Base-by-base conservation (phyloP, 2,888 invertebrate genomes). In the Diaphora mendica region DNA sequence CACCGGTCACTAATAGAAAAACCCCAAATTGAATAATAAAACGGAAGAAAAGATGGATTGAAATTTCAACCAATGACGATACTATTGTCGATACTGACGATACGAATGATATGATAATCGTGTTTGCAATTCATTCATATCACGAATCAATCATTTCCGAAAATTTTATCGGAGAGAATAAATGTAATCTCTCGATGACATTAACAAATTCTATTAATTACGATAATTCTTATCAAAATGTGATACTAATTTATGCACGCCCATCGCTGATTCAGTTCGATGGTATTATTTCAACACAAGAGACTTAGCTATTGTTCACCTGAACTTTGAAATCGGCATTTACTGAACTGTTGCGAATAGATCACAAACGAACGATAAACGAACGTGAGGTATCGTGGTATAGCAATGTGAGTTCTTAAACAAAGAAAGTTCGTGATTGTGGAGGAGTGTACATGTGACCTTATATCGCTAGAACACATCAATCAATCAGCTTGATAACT, bases 321-420 rank as follows among this genome's bases (percentile, higher is more conserved):
- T 95, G 95, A 95, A 95, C 95, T 95, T 95, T 84, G 83, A 70
- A 84, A 82, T 83, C 94, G 94, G 90, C 94, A 94, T 95, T 95
- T 95, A 90, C 88, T 87, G 90, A 91, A 90, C 90, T 92, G 88
- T 92, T 92, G 91, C 91, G 82, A 86, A 87, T 86, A 86, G 91
- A 92, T 93, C 89, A 81, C 85, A 87, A 85, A 83, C 83, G 65
- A 82, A 83, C 86, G 93, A 93, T 92, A 92, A 89, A 72, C 69
- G 68, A 77, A 77, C 87, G 83, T 62, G 30, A 62, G 81, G 85
- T 86, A 85, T 88, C 84, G 30, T 62, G 44, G 70, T 66, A 66
- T 39, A 42, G 26, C 30, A 26, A 44, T 62, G 30, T 64, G 33
- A 64, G 55, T 55, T n/a, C 8, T 70, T 68, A 48, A 73, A 75